phyloP scores from a whole-genome alignment of 2,888 invertebrate species.

The Microplitis deprimator region DNA sequence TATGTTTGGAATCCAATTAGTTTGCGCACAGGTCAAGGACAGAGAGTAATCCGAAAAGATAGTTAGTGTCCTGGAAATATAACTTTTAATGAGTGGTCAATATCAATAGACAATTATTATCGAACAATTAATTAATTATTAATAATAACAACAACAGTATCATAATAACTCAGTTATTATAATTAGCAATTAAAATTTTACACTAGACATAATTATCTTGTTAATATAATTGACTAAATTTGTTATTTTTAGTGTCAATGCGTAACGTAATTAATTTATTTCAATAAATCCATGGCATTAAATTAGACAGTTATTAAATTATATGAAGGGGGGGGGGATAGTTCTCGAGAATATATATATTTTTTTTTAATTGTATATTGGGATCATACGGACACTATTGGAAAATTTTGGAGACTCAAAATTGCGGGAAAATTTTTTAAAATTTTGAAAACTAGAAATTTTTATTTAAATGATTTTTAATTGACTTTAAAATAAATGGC shows the following conservation, averaged over 20 bases:
- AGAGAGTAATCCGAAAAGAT: not conserved
- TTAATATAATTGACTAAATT: not conserved
- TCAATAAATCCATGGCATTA: not conserved
- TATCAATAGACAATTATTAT: not conserved
- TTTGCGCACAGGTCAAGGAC: not conserved
- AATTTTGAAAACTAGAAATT: no score
- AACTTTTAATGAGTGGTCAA: not conserved
- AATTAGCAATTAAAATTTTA: not conserved
- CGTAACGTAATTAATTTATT: not conserved
- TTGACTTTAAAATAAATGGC: no score
- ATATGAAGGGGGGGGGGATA: no score
- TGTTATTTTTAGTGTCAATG: not conserved
- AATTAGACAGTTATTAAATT: no score
- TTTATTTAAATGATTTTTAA: no score
- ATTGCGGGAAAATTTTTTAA: no score
- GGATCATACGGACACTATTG: no score
- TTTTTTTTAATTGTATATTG: no score
- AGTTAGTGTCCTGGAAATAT: not conserved
- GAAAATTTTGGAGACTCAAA: no score
- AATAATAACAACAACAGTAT: not conserved
- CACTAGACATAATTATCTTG: not conserved
- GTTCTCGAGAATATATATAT: no score
- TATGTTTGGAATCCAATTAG: slow-evolving; percentile 8
- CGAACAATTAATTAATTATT: not conserved
- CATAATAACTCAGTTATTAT: not conserved